phyloP scores from a whole-genome alignment of 2,888 invertebrate species.

The Elysia crispata region DNA sequence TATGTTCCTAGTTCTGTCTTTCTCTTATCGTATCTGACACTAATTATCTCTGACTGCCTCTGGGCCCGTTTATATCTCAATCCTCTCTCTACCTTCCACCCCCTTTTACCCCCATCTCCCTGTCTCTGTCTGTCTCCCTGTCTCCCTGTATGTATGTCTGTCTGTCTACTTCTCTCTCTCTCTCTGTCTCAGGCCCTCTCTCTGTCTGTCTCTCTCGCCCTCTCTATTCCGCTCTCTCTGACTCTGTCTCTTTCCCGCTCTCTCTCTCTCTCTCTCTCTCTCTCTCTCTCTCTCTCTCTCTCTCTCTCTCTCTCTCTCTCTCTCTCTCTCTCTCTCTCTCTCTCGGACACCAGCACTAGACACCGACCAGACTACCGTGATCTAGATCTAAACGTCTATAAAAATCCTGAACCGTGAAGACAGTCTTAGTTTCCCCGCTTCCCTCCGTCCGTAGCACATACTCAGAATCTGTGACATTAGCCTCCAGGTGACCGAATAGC shows the following conservation, averaged over 20 bases:
- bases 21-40: no score
- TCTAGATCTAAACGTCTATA: slow-evolving; percentile 10
- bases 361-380: not conserved
- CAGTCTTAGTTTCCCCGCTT: slow-evolving; percentile 1
- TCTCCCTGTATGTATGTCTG: no score
- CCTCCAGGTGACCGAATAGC: not conserved
- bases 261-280: no score
- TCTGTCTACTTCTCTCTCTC: no score
- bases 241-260: not conserved
- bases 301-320: no score
- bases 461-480: not conserved
- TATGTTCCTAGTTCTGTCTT: no score
- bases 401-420: not conserved
- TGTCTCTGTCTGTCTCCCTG: no score
- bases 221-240: slow-evolving; percentile 27
- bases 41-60: no score
- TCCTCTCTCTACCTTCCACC: no score
- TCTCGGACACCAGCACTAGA: not conserved
- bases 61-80: no score
- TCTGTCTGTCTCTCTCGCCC: slow-evolving; percentile 35
- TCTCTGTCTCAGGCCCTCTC: not conserved
- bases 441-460: slow-evolving; percentile 2
- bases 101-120: no score
- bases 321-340: not conserved
- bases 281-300: no score